Base-by-base conservation (phyloP, 2,797 vertebrate species). In the Sebastolobus altivelis region DNA sequence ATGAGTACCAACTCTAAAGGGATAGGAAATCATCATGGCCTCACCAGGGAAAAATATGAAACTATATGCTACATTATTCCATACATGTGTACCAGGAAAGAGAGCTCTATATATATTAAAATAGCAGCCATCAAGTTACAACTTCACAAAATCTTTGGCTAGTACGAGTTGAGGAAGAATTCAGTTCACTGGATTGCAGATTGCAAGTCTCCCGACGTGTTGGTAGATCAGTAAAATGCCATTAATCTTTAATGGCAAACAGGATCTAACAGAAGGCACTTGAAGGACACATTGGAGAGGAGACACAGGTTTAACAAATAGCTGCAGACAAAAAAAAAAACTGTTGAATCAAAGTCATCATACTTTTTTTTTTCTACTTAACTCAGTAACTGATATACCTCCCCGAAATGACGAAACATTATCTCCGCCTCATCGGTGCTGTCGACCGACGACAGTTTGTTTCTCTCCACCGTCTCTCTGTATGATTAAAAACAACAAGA, bases 141-240 rank as follows among this genome's bases (percentile, higher is more conserved):
- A 49, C 55, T 61, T 49, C 58, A 80, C 40, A 59, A 54, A 80
- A 77, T 91, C 87, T 93, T 93, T 92, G 91, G 92, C 83, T 72
- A 22, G 22, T 49, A 73, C 8, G 20, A 77, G 8, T 25, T 58
- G 62, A 74, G 25, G n/a, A 67, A 14, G n/a, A 67, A 14, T 74
- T 54, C 56, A 73, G 7, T 9, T 75, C 38, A 80, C 56, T 37
- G 59, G 69, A 58, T 20, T 72, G 60, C 9, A 65, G 33, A 80
- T 4, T 22, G 6, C 1, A 72, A 27, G 43, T 69, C 67, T 67
- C 65, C 54, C 37, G 14, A 77, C 72, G 58, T 31, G 58, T 74
- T 59, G 63, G 65, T 61, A n/a, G 73, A 68, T 80, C 77, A 60
- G 61, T 29, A 35, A 52, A 62, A 79, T 60, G 61, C 77, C 84